Percentiles rank a stretch among this genome's conserved stretches.
Evolutionary conservation across 2,888 invertebrate species (phyloP).

Genomic region (Lamellibrachia columna): DNA sequence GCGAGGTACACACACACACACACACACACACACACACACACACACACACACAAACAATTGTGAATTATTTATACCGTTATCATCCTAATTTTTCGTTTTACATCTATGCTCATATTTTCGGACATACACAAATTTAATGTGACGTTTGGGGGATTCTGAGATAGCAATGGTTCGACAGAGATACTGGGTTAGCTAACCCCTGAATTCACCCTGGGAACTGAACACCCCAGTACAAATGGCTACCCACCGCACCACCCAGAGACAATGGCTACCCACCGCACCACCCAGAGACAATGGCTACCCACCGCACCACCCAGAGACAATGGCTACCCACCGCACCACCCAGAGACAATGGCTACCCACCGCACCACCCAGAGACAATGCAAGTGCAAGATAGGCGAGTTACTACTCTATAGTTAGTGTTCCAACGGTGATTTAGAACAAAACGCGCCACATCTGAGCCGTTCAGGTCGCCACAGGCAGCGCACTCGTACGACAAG

Average conservation of each 20-base stretch:
- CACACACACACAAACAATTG: neutral
- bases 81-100: neutral
- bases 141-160: neutral
- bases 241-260: too few species aligned
- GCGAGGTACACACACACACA: too few species aligned
- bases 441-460: neutral
- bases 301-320: neutral
- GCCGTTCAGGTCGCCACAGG: neutral
- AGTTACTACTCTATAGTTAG: neutral
- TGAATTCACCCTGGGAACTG: neutral
- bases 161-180: neutral
- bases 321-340: too few species aligned
- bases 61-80: neutral
- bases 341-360: neutral
- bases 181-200: neutral
- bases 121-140: neutral
- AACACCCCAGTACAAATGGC: neutral
- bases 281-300: neutral
- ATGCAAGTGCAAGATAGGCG: neutral
- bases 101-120: too few species aligned
- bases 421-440: slow-evolving; percentile 2
- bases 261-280: too few species aligned
- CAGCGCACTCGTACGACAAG: neutral
- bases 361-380: neutral
- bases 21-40: too few species aligned